Evolutionary conservation across 2,888 invertebrate genomes (phyloP).

Genomic region (Metalampra italica): DNA sequence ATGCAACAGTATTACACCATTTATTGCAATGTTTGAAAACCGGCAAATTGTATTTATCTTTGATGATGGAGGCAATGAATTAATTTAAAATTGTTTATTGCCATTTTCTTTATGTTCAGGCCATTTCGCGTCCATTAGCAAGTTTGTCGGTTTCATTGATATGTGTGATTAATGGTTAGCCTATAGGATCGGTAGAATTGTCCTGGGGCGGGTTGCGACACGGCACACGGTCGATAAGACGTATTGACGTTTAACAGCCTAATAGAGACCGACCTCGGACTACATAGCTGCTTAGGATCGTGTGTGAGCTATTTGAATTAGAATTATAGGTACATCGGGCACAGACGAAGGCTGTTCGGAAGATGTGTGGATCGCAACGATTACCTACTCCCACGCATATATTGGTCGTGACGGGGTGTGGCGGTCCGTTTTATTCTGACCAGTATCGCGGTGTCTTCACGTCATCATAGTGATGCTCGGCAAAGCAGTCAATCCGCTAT

Average conservation of each 20-base stretch:
- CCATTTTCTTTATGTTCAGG: not conserved
- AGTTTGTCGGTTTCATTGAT: conserved; percentile 23
- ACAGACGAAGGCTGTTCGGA: conserved; percentile 30
- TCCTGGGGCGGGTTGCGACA: conserved; percentile 50
- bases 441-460: conserved; percentile 4
- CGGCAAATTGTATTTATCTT: not conserved
- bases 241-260: conserved; percentile 40
- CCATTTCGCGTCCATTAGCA: conserved; percentile 3
- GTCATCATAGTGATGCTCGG: not conserved
- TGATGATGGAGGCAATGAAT: not conserved
- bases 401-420: conserved; percentile 26
- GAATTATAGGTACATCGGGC: conserved; percentile 23
- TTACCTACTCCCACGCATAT: conserved; percentile 8
- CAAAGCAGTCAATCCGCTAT: not conserved
- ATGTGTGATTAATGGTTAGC: conserved; percentile 34
- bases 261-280: conserved; percentile 49
- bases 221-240: conserved; percentile 29
- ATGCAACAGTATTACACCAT: not conserved
- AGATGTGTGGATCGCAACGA: conserved; percentile 21
- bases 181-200: conserved; percentile 23
- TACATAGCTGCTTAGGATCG: conserved; percentile 44
- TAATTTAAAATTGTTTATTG: conserved; percentile 3
- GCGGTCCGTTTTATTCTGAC: conserved; percentile 21
- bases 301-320: conserved; percentile 51
- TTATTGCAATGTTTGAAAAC: not conserved